Evolutionary conservation across 2,797 vertebrate species (phyloP).

Genomic region (Pangasius larnaudii): DNA sequence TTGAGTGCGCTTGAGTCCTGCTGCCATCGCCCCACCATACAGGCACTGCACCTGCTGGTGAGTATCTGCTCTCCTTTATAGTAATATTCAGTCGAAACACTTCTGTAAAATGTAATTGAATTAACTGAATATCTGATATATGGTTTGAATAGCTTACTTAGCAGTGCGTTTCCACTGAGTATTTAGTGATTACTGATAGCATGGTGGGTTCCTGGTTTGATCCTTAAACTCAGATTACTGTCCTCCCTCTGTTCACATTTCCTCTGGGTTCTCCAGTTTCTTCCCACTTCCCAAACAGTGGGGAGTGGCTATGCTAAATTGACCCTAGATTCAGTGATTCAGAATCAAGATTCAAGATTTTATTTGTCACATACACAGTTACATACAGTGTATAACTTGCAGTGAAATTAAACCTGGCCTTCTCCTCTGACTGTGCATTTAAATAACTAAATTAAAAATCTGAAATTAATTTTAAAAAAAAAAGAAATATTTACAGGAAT

Average conservation of each 20-base stretch:
- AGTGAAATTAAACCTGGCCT: no score
- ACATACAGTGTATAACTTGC: no score
- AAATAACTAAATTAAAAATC: no score
- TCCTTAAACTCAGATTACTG: neutral
- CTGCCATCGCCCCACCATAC: slow-evolving; percentile 76
- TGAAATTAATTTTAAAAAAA: no score
- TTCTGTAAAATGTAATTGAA: neutral
- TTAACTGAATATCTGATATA: neutral
- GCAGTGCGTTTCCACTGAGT: neutral
- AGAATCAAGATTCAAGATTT: no score
- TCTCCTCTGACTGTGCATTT: no score
- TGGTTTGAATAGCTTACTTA: neutral
- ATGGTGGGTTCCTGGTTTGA: neutral
- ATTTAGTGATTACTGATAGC: neutral
- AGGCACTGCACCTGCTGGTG: slow-evolving; percentile 80
- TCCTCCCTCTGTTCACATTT: neutral
- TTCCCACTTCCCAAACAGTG: neutral
- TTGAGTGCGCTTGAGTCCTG: slow-evolving; percentile 77
- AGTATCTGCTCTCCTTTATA: slow-evolving; percentile 52
- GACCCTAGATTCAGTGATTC: neutral
- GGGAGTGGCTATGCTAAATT: neutral
- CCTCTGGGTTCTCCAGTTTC: neutral
- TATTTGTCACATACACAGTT: no score
- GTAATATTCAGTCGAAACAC: neutral
- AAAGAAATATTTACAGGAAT: no score